Base-by-base conservation (phyloP, 2,888 invertebrate genomes). In the Megalurothrips usitatus region DNA sequence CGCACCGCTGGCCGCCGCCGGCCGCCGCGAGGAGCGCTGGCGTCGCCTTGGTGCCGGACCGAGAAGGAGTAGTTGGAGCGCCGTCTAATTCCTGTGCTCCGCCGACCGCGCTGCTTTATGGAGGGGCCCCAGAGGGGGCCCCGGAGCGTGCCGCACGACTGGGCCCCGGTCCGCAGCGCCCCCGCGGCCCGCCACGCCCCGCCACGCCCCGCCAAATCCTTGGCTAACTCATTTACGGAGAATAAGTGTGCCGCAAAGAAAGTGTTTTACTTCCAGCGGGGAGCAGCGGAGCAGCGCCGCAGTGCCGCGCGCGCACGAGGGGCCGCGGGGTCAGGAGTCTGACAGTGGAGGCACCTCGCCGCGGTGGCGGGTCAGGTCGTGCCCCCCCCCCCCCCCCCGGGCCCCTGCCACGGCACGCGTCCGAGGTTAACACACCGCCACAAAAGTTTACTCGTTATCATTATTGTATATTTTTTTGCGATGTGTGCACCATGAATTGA, bases 211-310 rank as follows among this genome's bases (percentile, higher is more conserved):
- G 68, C 26, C 26, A 26, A 26, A 26, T 26, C 68, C 26, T 26
- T 23, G 23, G 68, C 26, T 26, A 75, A 75, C 68, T 75, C 68
- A 75, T 75, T 75, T 75, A 26, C 68, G 23, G 68, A 10, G 26
- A 75, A 26, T 75, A 75, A 75, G 68, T 75, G 68, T 75, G 68
- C 26, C 68, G 68, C 68, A 75, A 75, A 75, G 68, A 75, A 75
- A 75, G 68, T 75, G 68, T 75, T 75, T 23, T 75, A 58, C 58
- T 58, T 17, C 58, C 17, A 58, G 26, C 11, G n/a, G 34, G 34
- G 34, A 43, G 34, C 34, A 43, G 34, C 58, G 58, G 58, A 17
- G 19, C 58, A 14, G 10, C 52, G 52, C 3, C 52, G 1, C 52
- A 1, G 52, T n/a, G n/a, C 52, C 52, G 52, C 52, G 52, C 52